phyloP scores from a whole-genome alignment of 2,888 invertebrate genomes.

The Phania funesta region DNA sequence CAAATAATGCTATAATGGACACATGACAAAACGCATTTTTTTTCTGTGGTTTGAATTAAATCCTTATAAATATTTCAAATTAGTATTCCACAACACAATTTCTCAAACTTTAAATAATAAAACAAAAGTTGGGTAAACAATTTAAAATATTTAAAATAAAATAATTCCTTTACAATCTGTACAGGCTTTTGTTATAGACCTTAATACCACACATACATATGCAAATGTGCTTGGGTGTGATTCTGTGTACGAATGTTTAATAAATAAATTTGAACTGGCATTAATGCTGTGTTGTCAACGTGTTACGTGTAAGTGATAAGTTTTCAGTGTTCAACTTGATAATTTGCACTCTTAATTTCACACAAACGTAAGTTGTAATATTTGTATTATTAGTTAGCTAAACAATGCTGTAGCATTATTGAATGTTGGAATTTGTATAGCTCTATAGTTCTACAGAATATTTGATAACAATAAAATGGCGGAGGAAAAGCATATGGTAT shows the following conservation, averaged over 20 bases:
- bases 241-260: not conserved
- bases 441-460: no score
- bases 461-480: no score
- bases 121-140: not conserved
- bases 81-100: no score
- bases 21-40: no score
- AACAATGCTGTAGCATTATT: no score
- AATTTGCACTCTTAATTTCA: not conserved
- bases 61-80: no score
- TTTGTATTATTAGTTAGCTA: no score
- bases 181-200: not conserved
- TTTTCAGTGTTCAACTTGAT: not conserved
- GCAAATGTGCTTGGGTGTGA: not conserved
- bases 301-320: not conserved
- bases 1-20: no score
- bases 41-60: no score
- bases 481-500: no score
- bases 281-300: constrained; percentile 55
- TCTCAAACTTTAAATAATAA: not conserved
- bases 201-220: not conserved
- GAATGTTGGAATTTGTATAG: no score
- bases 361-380: no score
- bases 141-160: not conserved
- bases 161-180: not conserved
- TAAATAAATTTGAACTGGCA: not conserved